A percentile compares a stretch with the other conserved stretches of the same genome.
Evolutionary conservation across 2,888 invertebrate genomes (phyloP).

Genomic region (Eugnorisma glareosa): DNA sequence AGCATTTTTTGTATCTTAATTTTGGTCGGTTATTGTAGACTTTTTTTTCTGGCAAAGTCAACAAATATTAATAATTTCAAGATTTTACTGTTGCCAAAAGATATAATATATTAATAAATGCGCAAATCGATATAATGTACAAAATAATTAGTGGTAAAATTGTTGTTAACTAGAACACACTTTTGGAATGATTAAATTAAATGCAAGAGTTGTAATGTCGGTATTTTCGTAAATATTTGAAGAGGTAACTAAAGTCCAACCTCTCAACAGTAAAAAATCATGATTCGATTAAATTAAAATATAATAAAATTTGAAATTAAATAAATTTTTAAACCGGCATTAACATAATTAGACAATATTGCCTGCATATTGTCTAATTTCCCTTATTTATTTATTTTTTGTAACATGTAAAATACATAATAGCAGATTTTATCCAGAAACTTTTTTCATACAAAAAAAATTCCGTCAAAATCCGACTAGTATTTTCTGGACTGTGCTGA

Average conservation of each 20-base stretch:
- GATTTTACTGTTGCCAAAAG: background rate
- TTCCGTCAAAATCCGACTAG: constrained; percentile 52
- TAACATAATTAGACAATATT: constrained; percentile 1
- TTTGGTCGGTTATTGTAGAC: background rate
- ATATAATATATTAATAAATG: constrained; percentile 38
- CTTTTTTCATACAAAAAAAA: constrained; percentile 68
- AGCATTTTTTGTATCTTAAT: background rate
- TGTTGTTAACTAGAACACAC: background rate
- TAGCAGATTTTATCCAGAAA: constrained; percentile 47
- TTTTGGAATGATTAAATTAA: constrained; percentile 59
- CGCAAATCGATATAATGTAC: constrained; percentile 16
- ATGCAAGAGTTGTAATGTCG: constrained; percentile 48
- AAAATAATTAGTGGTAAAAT: background rate
- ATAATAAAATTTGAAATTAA: background rate
- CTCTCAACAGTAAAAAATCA: background rate
- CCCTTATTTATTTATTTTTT: background rate
- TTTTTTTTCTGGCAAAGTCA: background rate
- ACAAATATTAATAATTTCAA: background rate
- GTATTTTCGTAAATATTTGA: background rate
- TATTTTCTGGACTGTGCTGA: constrained; percentile 10
- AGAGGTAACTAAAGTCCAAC: background rate
- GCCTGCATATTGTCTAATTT: constrained; percentile 5
- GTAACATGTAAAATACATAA: constrained; percentile 20
- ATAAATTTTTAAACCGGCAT: background rate
- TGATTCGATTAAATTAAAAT: background rate